These are phyloP conservation scores for Antedon bifida DNA, from an alignment of 35 echinoderm and acorn worm species.

Conservation along the genomic window DNA sequence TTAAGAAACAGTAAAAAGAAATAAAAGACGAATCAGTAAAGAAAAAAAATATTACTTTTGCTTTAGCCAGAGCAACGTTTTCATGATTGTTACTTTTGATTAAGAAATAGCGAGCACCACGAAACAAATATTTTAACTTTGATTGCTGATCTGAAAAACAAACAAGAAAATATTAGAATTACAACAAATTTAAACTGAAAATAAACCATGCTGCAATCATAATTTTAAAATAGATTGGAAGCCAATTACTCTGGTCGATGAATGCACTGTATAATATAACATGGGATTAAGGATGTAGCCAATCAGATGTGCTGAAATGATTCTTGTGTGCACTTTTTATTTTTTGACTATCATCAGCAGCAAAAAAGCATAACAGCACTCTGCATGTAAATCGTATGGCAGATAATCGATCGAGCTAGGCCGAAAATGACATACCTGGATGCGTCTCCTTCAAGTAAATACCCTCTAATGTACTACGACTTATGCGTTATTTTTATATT, in stretches of 20 bases:
- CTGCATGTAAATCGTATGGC: too few relatives aligned
- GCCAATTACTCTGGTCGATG: background rate
- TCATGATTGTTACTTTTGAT: conserved; percentile 99
- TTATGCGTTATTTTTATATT: too few relatives aligned
- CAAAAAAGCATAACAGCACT: too few relatives aligned
- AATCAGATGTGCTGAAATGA: too few relatives aligned
- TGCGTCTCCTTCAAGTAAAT: too few relatives aligned
- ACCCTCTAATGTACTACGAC: too few relatives aligned
- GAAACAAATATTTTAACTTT: conserved; percentile 95
- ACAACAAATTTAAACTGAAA: background rate
- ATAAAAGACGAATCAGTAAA: background rate
- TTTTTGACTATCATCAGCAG: too few relatives aligned
- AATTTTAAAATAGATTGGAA: background rate
- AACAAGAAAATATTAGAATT: background rate
- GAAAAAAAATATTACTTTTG: conserved; percentile 25
- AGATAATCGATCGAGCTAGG: too few relatives aligned
- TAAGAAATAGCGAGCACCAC: conserved; percentile 83
- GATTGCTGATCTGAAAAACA: conserved; percentile 63
- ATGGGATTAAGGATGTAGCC: too few relatives aligned
- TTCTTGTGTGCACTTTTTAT: too few relatives aligned
- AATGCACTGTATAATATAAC: too few relatives aligned
- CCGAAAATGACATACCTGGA: too few relatives aligned
- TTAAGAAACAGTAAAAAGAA: background rate
- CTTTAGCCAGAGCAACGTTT: conserved; percentile 90
- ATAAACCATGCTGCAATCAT: background rate